Percentiles rank a stretch among this genome's conserved stretches.
These are phyloP conservation scores for Ptyas mucosa DNA, from an alignment of 2,113 vertebrate species.

Conservation along the genomic window DNA sequence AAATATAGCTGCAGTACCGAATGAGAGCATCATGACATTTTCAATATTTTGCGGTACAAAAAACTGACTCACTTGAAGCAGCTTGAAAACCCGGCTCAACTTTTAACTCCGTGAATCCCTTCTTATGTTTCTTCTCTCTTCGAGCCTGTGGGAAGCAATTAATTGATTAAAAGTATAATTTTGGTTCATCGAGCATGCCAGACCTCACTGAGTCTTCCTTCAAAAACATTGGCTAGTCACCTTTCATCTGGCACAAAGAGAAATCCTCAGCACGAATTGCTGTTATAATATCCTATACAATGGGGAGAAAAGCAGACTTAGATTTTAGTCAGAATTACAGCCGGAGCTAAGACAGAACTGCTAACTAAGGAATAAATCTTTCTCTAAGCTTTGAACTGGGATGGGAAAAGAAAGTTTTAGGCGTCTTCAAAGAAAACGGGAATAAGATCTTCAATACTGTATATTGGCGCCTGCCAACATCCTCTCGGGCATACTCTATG, in stretches of 20 bases:
- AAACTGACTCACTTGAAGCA: background rate
- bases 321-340: conserved; percentile 20
- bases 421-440: background rate
- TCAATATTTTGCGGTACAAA: background rate
- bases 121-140: background rate
- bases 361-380: conserved; percentile 4
- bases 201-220: conserved; percentile 2
- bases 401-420: background rate
- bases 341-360: background rate
- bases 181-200: background rate
- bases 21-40: background rate
- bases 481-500: background rate
- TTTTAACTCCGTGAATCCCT: background rate
- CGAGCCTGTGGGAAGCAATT: conserved; percentile 7
- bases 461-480: background rate
- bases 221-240: background rate
- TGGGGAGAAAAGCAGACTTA: conserved; percentile 9
- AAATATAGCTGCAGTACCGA: background rate
- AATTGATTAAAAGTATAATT: conserved; percentile 17
- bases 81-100: background rate
- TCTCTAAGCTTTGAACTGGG: conserved; percentile 1
- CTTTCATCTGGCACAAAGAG: conserved; percentile 4
- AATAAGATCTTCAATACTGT: background rate
- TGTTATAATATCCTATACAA: conserved; percentile 13
- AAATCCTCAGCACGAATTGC: background rate